Base-by-base conservation (phyloP, 2,797 vertebrate species). In the Sebastiscus tertius region DNA sequence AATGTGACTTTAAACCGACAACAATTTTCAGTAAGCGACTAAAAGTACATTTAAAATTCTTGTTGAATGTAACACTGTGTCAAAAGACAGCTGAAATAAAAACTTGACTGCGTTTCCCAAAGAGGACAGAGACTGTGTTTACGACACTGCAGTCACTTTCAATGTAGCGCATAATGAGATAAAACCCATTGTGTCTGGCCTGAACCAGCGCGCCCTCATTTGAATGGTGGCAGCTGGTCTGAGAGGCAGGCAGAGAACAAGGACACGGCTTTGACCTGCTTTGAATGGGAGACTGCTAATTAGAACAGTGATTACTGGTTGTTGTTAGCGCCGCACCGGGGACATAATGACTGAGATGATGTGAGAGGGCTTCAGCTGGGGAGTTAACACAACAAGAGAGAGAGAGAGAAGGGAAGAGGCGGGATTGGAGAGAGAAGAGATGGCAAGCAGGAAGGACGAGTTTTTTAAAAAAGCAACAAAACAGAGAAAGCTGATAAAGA, bases 281-380 rank as follows among this genome's bases (percentile, higher is more conserved):
- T 90, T 89, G 73, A 93, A 91, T 84, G 81, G 85, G 75, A 90
- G 82, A 74, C 61, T 33, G 65, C 80, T 87, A 88, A 90, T 90
- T 90, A 86, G 79, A 87, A 73, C 29, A 67, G 70, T 89, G 86
- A 91, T 93, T 88, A 90, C 85, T 82, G 87, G 46, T 49, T 49
- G 89, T 81, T 87, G 81, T 79, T 82, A 77, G 82, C 31, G 56
- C 79, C 29, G 55, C 69, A 33, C 54, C 4, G 33, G 78, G 73
- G 77, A 83, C 76, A 65, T 3, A 68, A 75, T 20, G 46, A 49
- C 80, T 88, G 77, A 90, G 86, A 87, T 76, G 59, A 84, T 67
- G 81, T 60, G 77, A 84, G 9, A 54, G 49, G 20, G 49, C n/a
- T 22, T n/a, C 49, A 22, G 49, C 49, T 75, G 79, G 52, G 59